Conservation (phyloP, 2,113 vertebrate genomes). For the Bambusicola thoracicus region DNA sequence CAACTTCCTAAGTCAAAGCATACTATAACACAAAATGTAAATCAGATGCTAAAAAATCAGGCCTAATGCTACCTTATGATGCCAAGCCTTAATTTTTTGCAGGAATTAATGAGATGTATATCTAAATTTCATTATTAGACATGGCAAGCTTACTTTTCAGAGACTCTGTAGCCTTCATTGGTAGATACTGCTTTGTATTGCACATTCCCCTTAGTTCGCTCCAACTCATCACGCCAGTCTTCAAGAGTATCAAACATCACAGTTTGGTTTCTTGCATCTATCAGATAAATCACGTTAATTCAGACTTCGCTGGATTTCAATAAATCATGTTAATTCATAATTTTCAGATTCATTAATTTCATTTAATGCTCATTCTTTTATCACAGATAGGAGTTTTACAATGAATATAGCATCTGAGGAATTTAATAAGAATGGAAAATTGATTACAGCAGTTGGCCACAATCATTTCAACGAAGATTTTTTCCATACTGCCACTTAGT, state of each 20-base stretch:
- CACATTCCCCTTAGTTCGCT: constrained; percentile 81
- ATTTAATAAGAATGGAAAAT: not conserved
- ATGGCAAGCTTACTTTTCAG: constrained; percentile 75
- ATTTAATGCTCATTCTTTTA: not conserved
- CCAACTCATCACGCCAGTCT: constrained; percentile 87
- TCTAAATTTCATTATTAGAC: not conserved
- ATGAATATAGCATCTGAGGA: not conserved
- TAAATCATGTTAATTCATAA: too few species aligned
- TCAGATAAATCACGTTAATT: not conserved
- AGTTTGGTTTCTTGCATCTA: constrained; percentile 71
- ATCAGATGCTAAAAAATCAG: not conserved
- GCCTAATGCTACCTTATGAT: not conserved
- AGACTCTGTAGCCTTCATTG: constrained; percentile 82
- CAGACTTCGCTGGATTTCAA: too few species aligned
- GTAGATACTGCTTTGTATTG: constrained; percentile 79
- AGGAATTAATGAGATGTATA: not conserved
- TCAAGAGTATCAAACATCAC: constrained; percentile 84
- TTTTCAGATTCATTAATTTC: too few species aligned
- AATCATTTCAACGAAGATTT: not conserved
- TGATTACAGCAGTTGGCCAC: not conserved
- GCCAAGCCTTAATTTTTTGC: not conserved
- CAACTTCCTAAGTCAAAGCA: not conserved
- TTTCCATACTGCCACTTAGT: not conserved
- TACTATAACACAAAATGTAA: not conserved
- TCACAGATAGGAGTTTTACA: not conserved